phyloP scores from a whole-genome alignment of 2,797 vertebrate species.

The Spinibarbus caldwelli region DNA sequence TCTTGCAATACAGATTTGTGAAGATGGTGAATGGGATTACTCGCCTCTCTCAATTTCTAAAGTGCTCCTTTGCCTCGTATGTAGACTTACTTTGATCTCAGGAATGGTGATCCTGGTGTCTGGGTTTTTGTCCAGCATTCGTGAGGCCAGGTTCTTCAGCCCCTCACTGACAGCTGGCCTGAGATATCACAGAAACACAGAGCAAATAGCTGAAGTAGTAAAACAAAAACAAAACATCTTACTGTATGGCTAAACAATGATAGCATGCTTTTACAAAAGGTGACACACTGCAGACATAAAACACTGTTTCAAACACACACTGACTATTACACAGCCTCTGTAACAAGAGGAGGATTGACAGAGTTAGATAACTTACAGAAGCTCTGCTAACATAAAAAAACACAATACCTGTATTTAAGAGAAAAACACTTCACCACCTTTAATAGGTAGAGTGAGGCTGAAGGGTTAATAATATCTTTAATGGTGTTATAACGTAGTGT shows the following conservation, averaged over 20 bases:
- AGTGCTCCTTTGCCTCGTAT: not conserved
- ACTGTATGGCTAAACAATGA: not conserved
- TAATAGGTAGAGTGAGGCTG: too few species aligned
- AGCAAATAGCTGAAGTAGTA: not conserved
- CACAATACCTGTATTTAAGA: too few species aligned
- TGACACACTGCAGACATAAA: not conserved
- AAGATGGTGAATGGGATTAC: not conserved
- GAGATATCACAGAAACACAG: constrained; percentile 29
- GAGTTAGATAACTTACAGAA: too few species aligned
- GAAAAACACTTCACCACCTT: too few species aligned
- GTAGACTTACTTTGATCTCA: constrained; percentile 88
- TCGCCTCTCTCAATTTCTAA: not conserved
- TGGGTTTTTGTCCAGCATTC: constrained; percentile 95
- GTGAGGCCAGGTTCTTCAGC: constrained; percentile 86
- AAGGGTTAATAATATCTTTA: too few species aligned
- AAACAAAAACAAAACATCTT: not conserved
- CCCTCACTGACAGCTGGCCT: constrained; percentile 65
- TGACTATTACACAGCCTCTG: constrained; percentile 7
- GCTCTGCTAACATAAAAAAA: too few species aligned
- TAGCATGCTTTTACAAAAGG: not conserved
- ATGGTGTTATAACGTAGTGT: not conserved
- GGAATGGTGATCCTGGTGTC: constrained; percentile 90
- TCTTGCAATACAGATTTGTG: not conserved
- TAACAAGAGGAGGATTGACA: not conserved
- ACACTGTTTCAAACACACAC: not conserved